These are phyloP conservation scores for Lepilemur ruficaudatus DNA, from an alignment of 2,797 vertebrate species.

Conservation along the genomic window DNA sequence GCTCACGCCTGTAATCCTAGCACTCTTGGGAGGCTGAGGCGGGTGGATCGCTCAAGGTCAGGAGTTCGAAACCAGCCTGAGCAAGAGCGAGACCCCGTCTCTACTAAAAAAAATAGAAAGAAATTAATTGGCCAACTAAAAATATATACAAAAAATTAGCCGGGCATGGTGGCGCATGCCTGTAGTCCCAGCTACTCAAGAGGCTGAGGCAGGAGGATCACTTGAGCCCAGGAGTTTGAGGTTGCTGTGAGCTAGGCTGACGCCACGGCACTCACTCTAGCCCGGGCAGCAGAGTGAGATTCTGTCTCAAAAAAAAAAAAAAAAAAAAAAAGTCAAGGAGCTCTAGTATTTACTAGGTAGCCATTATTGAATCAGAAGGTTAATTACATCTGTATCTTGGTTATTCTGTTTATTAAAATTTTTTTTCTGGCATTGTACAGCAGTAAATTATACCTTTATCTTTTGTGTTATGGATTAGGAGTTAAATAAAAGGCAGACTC, in stretches of 20 bases:
- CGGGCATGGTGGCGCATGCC: too few species aligned
- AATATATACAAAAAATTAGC: too few species aligned
- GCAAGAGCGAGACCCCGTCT: too few species aligned
- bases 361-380: not conserved
- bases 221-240: too few species aligned
- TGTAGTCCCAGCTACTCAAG: too few species aligned
- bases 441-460: constrained; percentile 63
- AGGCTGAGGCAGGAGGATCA: too few species aligned
- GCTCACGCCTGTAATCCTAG: not conserved
- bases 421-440: not conserved
- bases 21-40: not conserved
- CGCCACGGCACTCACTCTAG: too few species aligned
- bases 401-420: not conserved
- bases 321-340: not conserved
- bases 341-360: not conserved
- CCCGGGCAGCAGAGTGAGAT: too few species aligned
- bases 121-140: too few species aligned
- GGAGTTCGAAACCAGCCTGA: not conserved
- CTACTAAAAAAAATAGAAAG: too few species aligned
- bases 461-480: constrained; percentile 87
- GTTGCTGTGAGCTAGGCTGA: too few species aligned
- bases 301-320: not conserved
- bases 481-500: constrained; percentile 97
- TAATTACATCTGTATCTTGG: constrained; percentile 20
- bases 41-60: not conserved